Conservation (phyloP, 2,888 invertebrate species). For the Eupeodes luniger region DNA sequence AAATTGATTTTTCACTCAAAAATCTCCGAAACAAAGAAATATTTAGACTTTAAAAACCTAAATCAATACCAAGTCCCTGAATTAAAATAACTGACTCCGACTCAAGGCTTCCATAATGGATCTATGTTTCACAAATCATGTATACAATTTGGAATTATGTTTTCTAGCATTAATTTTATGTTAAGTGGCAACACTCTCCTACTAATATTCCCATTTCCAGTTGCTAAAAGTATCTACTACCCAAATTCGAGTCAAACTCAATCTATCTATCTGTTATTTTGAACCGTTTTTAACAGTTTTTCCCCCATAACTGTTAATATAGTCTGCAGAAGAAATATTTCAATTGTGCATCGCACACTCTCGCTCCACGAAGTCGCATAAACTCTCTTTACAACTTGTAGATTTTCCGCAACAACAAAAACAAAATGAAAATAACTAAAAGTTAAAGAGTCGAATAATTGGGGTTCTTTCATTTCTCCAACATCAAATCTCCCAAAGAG, state of each 20-base stretch:
- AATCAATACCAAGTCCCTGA: no score
- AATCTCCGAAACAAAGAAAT: no score
- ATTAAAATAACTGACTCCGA: no score
- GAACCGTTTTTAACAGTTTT: slow-evolving; percentile 21
- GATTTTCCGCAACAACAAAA: slow-evolving; percentile 51
- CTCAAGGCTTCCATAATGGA: no score
- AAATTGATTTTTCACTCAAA: no score
- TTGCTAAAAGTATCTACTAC: not conserved
- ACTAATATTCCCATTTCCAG: not conserved
- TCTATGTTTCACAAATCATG: no score
- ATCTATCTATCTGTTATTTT: not conserved
- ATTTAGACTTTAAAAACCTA: no score
- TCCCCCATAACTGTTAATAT: slow-evolving; percentile 18
- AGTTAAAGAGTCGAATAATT: slow-evolving; percentile 39
- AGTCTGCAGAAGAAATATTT: slow-evolving; percentile 11
- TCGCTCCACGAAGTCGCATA: not conserved
- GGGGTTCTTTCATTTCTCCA: slow-evolving; percentile 17
- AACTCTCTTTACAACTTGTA: slow-evolving; percentile 75
- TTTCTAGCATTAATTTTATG: not conserved
- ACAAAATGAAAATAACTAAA: no score
- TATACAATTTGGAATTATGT: no score
- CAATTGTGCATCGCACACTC: slow-evolving; percentile 19
- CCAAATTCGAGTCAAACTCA: not conserved
- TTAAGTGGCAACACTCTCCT: slow-evolving; percentile 27
- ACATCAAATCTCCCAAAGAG: slow-evolving; percentile 48